Conservation (phyloP, 2,113 vertebrate species). For the Emydura subglobosa region DNA sequence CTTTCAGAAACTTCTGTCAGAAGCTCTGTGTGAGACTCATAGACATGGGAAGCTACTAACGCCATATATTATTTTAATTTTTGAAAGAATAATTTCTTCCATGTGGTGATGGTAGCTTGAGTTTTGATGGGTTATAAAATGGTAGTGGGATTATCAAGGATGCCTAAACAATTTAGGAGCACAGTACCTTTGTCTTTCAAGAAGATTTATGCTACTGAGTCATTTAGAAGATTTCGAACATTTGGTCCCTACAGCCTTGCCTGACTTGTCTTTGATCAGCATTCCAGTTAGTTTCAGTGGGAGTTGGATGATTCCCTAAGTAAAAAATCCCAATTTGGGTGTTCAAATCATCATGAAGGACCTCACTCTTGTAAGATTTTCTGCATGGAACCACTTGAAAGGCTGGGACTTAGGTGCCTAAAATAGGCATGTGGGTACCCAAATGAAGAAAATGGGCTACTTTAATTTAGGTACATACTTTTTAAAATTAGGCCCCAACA, state of each 20-base stretch:
- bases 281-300: neutral
- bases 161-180: neutral
- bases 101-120: neutral
- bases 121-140: neutral
- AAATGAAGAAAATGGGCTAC: neutral
- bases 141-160: rapidly evolving
- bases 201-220: neutral
- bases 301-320: neutral
- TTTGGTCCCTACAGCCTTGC: neutral
- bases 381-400: neutral
- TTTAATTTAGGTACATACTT: neutral
- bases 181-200: neutral
- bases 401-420: neutral
- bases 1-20: neutral
- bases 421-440: neutral
- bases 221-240: neutral
- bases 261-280: neutral
- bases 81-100: neutral
- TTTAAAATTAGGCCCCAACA: neutral
- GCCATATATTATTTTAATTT: rapidly evolving
- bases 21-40: conserved; percentile 17
- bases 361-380: neutral
- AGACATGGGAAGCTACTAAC: neutral
- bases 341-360: neutral
- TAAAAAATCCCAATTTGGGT: neutral